Conservation (phyloP, 1,140 invertebrate species). For the Drosophila subobscura region DNA sequence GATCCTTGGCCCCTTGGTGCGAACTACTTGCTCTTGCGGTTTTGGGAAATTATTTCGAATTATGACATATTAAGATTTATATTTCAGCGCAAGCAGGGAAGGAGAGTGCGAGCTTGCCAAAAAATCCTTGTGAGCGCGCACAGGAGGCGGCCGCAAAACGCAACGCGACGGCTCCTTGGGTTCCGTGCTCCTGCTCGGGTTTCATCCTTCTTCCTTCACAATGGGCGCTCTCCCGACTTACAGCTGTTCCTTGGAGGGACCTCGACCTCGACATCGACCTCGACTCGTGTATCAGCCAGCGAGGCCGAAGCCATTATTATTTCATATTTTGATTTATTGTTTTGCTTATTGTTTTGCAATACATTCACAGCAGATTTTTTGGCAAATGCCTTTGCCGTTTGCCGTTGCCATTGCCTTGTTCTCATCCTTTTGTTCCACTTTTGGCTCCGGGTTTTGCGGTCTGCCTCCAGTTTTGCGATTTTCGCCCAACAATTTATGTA, state of each 20-base stretch:
- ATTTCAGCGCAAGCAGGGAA: slow-evolving; percentile 6
- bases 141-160: slow-evolving; percentile 65
- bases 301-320: slow-evolving; percentile 63
- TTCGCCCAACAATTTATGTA: slow-evolving; percentile 39
- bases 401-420: slow-evolving; percentile 7
- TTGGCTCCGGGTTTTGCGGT: too few species aligned
- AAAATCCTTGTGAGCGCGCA: slow-evolving; percentile 9
- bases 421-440: slow-evolving; percentile 34
- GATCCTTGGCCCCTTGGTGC: slow-evolving; percentile 31
- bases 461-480: slow-evolving; percentile 18
- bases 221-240: slow-evolving; percentile 64
- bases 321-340: slow-evolving; percentile 82
- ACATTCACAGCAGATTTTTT: slow-evolving; percentile 46
- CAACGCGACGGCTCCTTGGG: slow-evolving; percentile 1
- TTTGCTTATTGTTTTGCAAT: slow-evolving; percentile 76
- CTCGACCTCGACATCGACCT: slow-evolving; percentile 9
- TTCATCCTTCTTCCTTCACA: slow-evolving; percentile 37
- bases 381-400: slow-evolving; percentile 26
- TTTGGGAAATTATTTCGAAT: slow-evolving; percentile 73
- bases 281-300: slow-evolving; percentile 44
- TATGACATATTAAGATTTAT: slow-evolving; percentile 82
- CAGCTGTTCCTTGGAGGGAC: slow-evolving; percentile 57
- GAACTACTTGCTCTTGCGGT: slow-evolving; percentile 62
- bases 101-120: slow-evolving; percentile 53
- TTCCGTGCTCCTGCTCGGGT: slow-evolving; percentile 3